These are phyloP conservation scores for Argyresthia albistria DNA, from an alignment of 2,888 invertebrate species.

Conservation along the genomic window DNA sequence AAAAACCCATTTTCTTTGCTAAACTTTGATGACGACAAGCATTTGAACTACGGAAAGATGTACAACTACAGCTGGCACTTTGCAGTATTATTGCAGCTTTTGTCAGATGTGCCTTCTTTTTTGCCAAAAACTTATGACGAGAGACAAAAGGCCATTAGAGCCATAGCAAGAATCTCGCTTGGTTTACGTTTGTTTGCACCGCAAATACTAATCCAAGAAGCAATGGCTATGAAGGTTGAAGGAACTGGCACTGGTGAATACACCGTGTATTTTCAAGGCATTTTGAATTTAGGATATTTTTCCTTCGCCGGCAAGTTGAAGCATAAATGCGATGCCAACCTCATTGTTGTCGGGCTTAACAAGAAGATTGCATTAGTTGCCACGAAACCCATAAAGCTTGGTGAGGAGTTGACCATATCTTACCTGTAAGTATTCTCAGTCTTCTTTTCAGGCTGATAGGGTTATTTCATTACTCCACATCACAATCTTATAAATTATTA, in stretches of 20 bases:
- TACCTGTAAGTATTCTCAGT: constrained; percentile 5
- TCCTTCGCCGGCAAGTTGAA: constrained; percentile 9
- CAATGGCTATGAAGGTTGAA: background rate
- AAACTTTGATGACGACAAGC: background rate
- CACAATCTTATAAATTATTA: no score
- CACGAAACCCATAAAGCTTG: constrained; percentile 7
- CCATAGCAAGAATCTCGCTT: background rate
- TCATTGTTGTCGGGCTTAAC: constrained; percentile 5
- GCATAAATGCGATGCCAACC: constrained; percentile 8
- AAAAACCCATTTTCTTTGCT: background rate
- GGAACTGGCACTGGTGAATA: background rate
- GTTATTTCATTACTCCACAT: no score
- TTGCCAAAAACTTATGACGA: background rate
- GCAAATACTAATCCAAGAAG: background rate
- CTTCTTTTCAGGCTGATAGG: no score
- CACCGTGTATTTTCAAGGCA: background rate
- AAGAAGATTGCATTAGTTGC: constrained; percentile 9
- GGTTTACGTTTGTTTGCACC: background rate
- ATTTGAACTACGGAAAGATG: background rate
- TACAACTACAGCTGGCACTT: background rate
- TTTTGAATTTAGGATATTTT: constrained; percentile 5
- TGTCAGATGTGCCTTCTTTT: background rate
- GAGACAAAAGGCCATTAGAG: background rate
- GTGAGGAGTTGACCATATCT: constrained; percentile 8
- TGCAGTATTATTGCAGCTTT: background rate